Conservation (phyloP, 2,113 vertebrate genomes). For the Passerina amoena region DNA sequence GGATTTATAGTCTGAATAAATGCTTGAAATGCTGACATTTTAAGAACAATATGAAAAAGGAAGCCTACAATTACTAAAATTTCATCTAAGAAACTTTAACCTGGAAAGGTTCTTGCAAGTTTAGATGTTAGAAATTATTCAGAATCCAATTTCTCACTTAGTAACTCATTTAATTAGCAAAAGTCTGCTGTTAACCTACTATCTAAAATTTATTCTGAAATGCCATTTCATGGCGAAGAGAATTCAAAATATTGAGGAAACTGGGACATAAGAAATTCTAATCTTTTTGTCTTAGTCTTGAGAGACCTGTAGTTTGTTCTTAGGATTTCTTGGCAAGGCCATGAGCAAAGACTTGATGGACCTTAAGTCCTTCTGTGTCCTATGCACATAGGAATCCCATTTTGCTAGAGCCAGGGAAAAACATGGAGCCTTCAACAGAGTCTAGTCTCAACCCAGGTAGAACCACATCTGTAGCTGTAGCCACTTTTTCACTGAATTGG, state of each 20-base stretch:
- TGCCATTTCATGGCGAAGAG: background rate
- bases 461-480: background rate
- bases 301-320: background rate
- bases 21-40: background rate
- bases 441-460: background rate
- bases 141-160: background rate
- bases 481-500: background rate
- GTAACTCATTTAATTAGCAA: background rate
- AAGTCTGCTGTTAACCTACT: background rate
- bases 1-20: background rate
- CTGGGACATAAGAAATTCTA: background rate
- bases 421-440: background rate
- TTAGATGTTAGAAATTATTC: background rate
- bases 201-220: background rate
- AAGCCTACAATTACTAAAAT: background rate
- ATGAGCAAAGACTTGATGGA: background rate
- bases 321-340: background rate
- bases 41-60: background rate
- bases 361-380: background rate
- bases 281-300: background rate
- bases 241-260: background rate
- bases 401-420: background rate
- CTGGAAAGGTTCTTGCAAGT: background rate
- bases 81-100: background rate
- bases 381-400: background rate